Conservation (phyloP, 1,140 invertebrate genomes). For the Eriosoma lanigerum region DNA sequence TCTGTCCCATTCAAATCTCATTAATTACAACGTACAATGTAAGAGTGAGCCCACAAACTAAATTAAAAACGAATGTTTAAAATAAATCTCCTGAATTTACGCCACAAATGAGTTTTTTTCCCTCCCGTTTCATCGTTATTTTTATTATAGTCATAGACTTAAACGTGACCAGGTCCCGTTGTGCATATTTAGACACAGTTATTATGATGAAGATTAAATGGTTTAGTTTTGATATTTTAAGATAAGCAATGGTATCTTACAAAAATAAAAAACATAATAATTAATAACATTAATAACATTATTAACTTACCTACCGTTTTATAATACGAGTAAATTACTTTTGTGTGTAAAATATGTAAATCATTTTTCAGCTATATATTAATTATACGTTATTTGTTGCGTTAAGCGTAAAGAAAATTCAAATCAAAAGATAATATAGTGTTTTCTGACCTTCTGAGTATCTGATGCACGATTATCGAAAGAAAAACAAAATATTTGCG, state of each 20-base stretch:
- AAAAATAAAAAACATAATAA: too few relatives aligned
- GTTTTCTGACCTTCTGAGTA: too few relatives aligned
- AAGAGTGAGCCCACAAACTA: background rate
- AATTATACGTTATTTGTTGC: too few relatives aligned
- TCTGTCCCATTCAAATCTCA: background rate
- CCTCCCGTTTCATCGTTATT: background rate
- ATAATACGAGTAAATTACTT: too few relatives aligned
- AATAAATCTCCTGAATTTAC: conserved; percentile 17
- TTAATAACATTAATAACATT: too few relatives aligned
- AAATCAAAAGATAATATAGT: too few relatives aligned
- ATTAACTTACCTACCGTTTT: too few relatives aligned
- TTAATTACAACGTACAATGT: conserved; percentile 26
- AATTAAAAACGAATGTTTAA: conserved; percentile 41
- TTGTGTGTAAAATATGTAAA: too few relatives aligned
- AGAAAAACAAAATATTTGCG: background rate
- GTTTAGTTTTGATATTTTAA: background rate
- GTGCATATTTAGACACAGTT: background rate
- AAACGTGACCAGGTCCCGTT: background rate
- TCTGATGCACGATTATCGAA: background rate
- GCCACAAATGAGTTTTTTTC: conserved; percentile 24
- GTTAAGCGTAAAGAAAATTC: too few relatives aligned
- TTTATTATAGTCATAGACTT: conserved; percentile 4
- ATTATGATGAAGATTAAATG: conserved; percentile 4
- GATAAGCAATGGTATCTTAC: background rate
- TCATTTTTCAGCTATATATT: too few relatives aligned